Evolutionary conservation across 2,113 vertebrate genomes (phyloP).

Genomic region (Jaculus jaculus): DNA sequence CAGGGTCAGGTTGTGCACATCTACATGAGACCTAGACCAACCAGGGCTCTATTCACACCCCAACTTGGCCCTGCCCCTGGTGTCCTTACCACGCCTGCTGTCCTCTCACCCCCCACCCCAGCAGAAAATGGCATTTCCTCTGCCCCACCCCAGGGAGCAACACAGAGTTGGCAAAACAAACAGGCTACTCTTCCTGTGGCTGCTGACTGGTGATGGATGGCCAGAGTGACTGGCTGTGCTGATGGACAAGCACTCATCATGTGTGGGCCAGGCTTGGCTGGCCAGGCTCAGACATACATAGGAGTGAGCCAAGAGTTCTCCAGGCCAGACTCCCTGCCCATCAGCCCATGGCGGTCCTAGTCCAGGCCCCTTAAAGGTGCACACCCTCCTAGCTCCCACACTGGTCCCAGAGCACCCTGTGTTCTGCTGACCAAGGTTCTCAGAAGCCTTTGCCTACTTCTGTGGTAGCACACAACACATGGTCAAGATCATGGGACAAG

Average conservation of each 20-base stretch:
- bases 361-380: neutral
- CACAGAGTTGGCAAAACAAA: constrained; percentile 78
- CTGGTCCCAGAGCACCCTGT: neutral
- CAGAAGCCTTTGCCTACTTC: neutral
- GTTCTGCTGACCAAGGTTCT: no score
- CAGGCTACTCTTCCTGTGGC: constrained; percentile 70
- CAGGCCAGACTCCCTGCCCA: neutral
- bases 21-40: neutral
- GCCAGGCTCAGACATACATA: neutral
- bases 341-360: neutral
- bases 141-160: constrained; percentile 56
- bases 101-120: constrained; percentile 47
- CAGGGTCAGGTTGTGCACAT: neutral
- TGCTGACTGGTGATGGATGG: constrained; percentile 69
- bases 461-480: neutral
- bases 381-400: neutral
- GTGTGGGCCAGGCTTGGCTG: constrained; percentile 51
- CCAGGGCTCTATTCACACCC: neutral
- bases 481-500: neutral
- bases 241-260: constrained; percentile 73
- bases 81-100: neutral
- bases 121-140: constrained; percentile 73
- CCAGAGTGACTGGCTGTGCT: constrained; percentile 69
- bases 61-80: neutral
- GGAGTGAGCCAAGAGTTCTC: neutral